Percentiles rank a stretch among this genome's conserved stretches.
These are phyloP conservation scores for Tyrophagus putrescentiae DNA, from an alignment of 1,140 invertebrate genomes.

Conservation along the genomic window DNA sequence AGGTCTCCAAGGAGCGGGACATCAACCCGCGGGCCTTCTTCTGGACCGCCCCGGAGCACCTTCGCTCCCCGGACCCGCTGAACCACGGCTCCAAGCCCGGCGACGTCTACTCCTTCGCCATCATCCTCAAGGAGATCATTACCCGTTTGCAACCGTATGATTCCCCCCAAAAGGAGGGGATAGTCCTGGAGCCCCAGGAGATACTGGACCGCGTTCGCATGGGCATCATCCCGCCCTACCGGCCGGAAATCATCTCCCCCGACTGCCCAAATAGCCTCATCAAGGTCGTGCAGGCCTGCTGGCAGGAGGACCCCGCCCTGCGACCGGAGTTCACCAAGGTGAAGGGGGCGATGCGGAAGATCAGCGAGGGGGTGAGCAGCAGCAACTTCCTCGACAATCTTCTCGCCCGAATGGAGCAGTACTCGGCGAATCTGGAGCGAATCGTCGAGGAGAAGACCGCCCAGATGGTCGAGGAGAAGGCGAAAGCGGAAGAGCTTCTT, in stretches of 20 bases:
- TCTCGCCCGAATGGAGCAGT: slow-evolving; percentile 92
- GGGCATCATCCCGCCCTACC: slow-evolving; percentile 46
- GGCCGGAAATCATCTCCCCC: slow-evolving; percentile 49
- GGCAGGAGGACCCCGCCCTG: slow-evolving; percentile 60
- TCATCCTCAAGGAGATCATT: slow-evolving; percentile 72
- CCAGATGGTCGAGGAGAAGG: slow-evolving; percentile 89
- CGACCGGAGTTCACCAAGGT: slow-evolving; percentile 59
- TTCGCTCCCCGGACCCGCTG: slow-evolving; percentile 40
- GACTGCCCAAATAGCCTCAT: slow-evolving; percentile 31
- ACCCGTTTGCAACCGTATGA: slow-evolving; percentile 69
- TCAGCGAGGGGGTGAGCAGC: slow-evolving; percentile 24
- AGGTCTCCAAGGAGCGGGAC: slow-evolving; percentile 42
- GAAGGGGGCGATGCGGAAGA: slow-evolving; percentile 37
- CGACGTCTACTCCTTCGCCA: slow-evolving; percentile 72
- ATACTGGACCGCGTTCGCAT: slow-evolving; percentile 27
- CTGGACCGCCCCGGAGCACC: slow-evolving; percentile 76
- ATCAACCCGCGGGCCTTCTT: slow-evolving; percentile 53
- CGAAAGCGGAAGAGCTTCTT: slow-evolving; percentile 85
- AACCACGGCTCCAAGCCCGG: slow-evolving; percentile 52
- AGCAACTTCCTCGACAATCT: slow-evolving; percentile 84
- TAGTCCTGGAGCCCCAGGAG: slow-evolving; percentile 62
- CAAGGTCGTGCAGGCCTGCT: slow-evolving; percentile 45
- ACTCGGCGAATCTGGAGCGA: slow-evolving; percentile 89
- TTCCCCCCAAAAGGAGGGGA: slow-evolving; percentile 39
- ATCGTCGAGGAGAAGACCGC: slow-evolving; percentile 86